A percentile compares a stretch with the other conserved stretches of the same genome.
Evolutionary conservation across 2,113 vertebrate species (phyloP).

Genomic region (Martes martes): DNA sequence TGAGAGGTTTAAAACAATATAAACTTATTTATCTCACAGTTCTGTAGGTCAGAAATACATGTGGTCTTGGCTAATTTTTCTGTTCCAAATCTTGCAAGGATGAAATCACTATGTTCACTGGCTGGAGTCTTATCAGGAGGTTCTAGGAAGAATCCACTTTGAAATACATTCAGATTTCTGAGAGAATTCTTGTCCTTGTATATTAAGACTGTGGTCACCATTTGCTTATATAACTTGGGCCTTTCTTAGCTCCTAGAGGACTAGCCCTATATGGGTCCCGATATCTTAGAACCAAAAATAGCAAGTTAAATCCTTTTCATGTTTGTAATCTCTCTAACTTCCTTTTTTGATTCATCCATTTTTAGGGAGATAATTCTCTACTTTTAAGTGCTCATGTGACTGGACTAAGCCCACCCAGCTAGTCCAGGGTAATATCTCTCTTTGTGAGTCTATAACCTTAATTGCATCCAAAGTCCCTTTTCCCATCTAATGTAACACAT

Average conservation of each 20-base stretch:
- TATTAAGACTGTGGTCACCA: neutral
- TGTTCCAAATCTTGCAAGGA: neutral
- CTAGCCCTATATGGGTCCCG: neutral
- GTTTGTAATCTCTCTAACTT: neutral
- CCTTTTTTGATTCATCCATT: neutral
- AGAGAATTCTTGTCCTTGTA: neutral
- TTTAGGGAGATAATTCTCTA: neutral
- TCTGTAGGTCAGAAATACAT: neutral
- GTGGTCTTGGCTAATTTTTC: neutral
- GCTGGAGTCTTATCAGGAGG: neutral
- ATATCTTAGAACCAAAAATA: neutral
- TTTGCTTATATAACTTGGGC: neutral
- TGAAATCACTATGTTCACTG: neutral
- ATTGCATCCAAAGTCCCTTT: neutral
- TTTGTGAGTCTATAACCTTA: neutral
- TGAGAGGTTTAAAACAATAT: neutral
- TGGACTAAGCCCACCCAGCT: neutral
- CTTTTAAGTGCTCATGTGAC: neutral
- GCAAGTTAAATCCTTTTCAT: neutral
- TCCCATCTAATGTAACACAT: neutral
- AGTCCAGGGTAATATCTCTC: neutral
- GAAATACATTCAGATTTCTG: neutral
- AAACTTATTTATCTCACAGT: neutral
- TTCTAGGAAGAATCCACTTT: neutral
- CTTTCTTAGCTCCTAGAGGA: neutral